Base-by-base conservation (phyloP, 2,113 vertebrate species). In the Caracal caracal region DNA sequence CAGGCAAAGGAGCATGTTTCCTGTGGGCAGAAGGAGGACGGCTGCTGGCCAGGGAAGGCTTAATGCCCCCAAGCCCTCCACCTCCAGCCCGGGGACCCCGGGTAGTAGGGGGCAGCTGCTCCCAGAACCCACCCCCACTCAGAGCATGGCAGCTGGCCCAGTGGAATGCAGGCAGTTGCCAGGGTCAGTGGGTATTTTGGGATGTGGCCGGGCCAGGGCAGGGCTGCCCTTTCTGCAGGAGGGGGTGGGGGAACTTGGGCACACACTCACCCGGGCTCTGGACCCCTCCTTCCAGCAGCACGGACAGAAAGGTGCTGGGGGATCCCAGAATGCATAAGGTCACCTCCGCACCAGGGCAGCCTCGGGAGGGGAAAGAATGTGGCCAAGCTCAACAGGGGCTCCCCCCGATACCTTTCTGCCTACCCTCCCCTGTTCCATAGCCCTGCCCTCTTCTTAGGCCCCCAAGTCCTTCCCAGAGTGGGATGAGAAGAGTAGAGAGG, bases 1-100 rank as follows among this genome's bases (percentile, higher is more conserved):
- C 76, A 99, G 97, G 90, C 99, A 99, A 63, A 99, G 98, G 82
- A 99, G 98, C 98, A 99, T 98, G 97, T 99, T 98, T 96, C 98
- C 99, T 99, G 92, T 0, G 43, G 95, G 96, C 0, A 91, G 68
- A 94, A 3, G 19, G 61, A 79, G 61, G 15, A 33, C 51, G 16
- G 81, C 12, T 1, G 61, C 13, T 81, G 79, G 90, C 87, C 73
- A 86, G 88, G 19, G 22, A 47, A 47, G 88, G 37, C 26, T 88
- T 22, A 5, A 5, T 63, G 40, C 24, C 97, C 88, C 76, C 9
- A 9, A 51, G 88, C 30, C n/a, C 66, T 68, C 83, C 33, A 16
- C 59, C 86, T 51, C 85, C 96, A 61, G 51, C 59, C 56, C 0
- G 0, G 56, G 56, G 94, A 20, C 86, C n/a, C 75, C 22, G 56